Evolutionary conservation across 2,797 vertebrate genomes (phyloP).

Genomic region (Clarias fuscus): DNA sequence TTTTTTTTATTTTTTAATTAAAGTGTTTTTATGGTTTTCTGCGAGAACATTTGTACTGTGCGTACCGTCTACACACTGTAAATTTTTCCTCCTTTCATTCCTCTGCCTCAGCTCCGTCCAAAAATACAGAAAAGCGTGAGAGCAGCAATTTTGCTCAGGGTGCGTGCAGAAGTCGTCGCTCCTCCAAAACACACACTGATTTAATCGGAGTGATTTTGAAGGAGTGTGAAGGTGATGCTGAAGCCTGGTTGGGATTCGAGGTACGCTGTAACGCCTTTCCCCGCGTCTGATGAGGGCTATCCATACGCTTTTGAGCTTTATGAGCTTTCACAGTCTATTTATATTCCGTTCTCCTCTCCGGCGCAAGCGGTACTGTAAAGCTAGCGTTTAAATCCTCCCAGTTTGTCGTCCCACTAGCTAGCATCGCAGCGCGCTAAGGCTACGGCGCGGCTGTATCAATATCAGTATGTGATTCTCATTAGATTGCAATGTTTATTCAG

Average conservation of each 20-base stretch:
- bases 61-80: not conserved
- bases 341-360: not conserved
- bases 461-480: not conserved
- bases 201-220: constrained; percentile 61
- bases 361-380: not conserved
- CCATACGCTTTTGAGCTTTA: not conserved
- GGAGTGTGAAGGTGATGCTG: constrained; percentile 55
- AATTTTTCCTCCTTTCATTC: not conserved
- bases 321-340: not conserved
- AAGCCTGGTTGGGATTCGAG: not conserved
- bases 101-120: not conserved
- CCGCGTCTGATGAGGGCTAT: not conserved
- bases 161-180: not conserved
- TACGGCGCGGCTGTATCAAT: too few relatives aligned
- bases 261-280: not conserved
- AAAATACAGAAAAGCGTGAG: constrained; percentile 11
- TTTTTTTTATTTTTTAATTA: not conserved
- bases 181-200: constrained; percentile 52
- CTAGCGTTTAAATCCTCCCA: not conserved
- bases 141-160: not conserved
- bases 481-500: not conserved
- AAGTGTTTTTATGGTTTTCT: not conserved
- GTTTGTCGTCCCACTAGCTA: not conserved
- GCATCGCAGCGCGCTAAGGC: not conserved
- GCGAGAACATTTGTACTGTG: not conserved